Base-by-base conservation (phyloP, 2,888 invertebrate species). In the Eurytoma adleriae region DNA sequence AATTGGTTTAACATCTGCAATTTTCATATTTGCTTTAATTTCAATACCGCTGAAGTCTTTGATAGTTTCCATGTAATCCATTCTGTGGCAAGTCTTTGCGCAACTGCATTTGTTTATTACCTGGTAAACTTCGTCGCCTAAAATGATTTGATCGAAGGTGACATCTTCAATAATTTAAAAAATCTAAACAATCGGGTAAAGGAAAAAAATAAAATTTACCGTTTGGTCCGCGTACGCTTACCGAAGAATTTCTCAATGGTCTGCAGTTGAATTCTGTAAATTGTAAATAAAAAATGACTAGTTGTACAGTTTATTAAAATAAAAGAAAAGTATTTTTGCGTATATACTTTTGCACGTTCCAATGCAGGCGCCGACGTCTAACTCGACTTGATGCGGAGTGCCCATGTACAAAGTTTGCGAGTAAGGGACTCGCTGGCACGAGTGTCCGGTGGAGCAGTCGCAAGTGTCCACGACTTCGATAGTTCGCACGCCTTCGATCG, bases 41-140 rank as follows among this genome's bases (percentile, higher is more conserved):
- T 87, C 87, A 12, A 90, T 86, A 77, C 88, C 86, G 64, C 90
- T 89, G 83, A 91, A 92, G 85, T 92, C 92, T 76, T 91, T 86
- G n/a, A 92, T 89, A 24, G 91, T 91, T 83, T 91, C 90, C 81
- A 90, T 89, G 72, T 89, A 88, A 74, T 91, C 88, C 86, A 91
- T 89, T 74, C 91, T 87, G 83, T 91, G 91, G 82, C 92, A 92
- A 68, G 87, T 85, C 3, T 87, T 87, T 18, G 88, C 89, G 76
- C 92, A 92, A n/a, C 88, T 86, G 80, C 92, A 92, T 83, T 89
- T 90, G 56, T 91, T 91, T 50, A 92, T 90, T 20, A 91, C 88
- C 76, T 89, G 88, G 81, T 91, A 86, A 20, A 90, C 85, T 84
- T 90, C 90, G 78, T 89, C 87, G 24, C 90, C 90, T 89, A 66